A percentile compares a stretch with the other conserved stretches of the same genome.
These are phyloP conservation scores for Premnoplex brunnescens DNA, from an alignment of 2,797 vertebrate genomes.

Conservation along the genomic window DNA sequence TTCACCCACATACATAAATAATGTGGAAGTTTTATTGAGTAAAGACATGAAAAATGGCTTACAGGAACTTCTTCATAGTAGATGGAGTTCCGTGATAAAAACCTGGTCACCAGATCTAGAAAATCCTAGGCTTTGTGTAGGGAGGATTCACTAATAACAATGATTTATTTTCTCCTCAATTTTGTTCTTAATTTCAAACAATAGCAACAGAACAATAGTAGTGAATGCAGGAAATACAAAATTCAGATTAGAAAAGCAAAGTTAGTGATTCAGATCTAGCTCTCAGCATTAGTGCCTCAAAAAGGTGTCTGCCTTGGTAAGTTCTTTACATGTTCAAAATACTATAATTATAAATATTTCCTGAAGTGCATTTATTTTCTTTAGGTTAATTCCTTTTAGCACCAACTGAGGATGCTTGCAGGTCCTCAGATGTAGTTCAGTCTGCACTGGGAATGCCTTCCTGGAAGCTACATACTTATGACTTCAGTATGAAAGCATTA, in stretches of 20 bases:
- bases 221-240: neutral
- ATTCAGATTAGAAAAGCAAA: neutral
- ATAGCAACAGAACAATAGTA: neutral
- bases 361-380: neutral
- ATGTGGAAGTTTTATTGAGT: neutral
- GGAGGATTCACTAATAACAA: neutral
- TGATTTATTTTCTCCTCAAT: neutral
- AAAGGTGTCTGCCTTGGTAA: neutral
- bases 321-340: neutral
- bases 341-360: neutral
- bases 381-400: neutral
- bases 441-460: neutral
- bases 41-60: neutral
- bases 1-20: neutral
- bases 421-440: neutral
- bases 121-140: neutral
- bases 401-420: neutral
- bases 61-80: neutral
- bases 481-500: neutral
- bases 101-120: neutral
- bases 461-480: neutral
- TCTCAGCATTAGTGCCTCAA: neutral
- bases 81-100: neutral
- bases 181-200: neutral
- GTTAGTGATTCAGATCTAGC: neutral